phyloP scores from a whole-genome alignment of 2,797 vertebrate genomes.

The Siniperca scherzeri region DNA sequence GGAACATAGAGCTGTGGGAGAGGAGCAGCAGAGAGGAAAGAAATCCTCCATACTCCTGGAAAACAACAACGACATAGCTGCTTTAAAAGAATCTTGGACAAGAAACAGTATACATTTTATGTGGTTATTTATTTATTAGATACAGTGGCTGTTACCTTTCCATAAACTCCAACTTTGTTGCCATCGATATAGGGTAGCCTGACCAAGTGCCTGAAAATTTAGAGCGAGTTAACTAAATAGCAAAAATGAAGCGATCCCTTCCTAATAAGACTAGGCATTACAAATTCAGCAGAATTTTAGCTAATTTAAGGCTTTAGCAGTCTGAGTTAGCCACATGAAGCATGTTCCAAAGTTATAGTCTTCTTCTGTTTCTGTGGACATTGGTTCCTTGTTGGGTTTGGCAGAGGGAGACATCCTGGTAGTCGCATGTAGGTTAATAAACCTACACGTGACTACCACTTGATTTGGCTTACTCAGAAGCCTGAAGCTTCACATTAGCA shows the following conservation, averaged over 20 bases:
- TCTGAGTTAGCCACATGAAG: not conserved
- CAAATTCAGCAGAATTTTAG: not conserved
- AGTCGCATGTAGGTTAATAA: no score
- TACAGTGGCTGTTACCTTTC: conserved; percentile 71
- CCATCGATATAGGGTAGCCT: conserved; percentile 78
- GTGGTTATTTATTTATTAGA: not conserved
- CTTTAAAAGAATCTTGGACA: not conserved
- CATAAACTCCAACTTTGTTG: conserved; percentile 81
- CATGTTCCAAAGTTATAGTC: not conserved
- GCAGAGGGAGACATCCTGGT: no score
- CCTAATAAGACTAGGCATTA: not conserved
- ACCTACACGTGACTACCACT: no score
- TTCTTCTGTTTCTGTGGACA: not conserved
- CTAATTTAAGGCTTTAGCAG: not conserved
- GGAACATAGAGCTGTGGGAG: conserved; percentile 70
- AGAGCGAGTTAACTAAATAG: not conserved
- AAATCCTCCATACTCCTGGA: conserved; percentile 84
- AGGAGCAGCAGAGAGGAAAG: conserved; percentile 81
- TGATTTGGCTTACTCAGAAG: no score
- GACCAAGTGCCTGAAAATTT: conserved; percentile 72
- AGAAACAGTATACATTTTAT: not conserved
- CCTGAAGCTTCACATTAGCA: no score
- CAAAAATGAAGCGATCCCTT: not conserved
- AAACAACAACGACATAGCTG: not conserved
- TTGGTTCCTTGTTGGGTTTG: no score